Conservation (phyloP, 2,113 vertebrate genomes). For the Tichodroma muraria region DNA sequence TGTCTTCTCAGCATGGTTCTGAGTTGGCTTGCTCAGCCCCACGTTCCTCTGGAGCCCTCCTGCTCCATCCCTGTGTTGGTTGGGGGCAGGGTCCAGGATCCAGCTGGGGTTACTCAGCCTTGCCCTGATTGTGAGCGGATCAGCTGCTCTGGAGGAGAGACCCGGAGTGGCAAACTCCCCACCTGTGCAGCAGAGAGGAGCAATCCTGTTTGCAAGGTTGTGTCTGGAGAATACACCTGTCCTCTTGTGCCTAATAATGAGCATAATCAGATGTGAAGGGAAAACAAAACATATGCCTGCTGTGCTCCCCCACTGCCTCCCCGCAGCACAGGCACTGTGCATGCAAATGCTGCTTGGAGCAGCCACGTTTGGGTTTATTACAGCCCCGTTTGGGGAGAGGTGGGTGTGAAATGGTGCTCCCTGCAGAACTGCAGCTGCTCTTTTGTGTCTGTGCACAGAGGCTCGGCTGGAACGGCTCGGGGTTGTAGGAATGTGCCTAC, state of each 20-base stretch:
- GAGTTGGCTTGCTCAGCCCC: not conserved
- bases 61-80: accelerated
- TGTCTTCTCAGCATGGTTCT: not conserved
- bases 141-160: not conserved
- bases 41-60: not conserved
- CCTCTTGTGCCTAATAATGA: conserved; percentile 21
- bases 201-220: not conserved
- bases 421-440: conserved; percentile 15
- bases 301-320: not conserved
- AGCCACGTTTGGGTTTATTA: not conserved
- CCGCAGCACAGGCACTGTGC: not conserved
- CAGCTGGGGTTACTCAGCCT: conserved; percentile 13
- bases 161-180: not conserved
- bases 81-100: not conserved
- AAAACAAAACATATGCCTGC: not conserved
- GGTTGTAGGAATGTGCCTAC: not conserved
- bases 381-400: not conserved
- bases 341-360: not conserved
- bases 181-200: conserved; percentile 15
- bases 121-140: not conserved
- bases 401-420: not conserved
- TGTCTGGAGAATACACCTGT: conserved; percentile 9
- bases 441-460: not conserved
- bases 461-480: not conserved
- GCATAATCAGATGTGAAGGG: not conserved